Percentiles rank a stretch among this genome's conserved stretches.
These are phyloP conservation scores for Mycteria americana DNA, from an alignment of 2,797 vertebrate species.

Conservation along the genomic window DNA sequence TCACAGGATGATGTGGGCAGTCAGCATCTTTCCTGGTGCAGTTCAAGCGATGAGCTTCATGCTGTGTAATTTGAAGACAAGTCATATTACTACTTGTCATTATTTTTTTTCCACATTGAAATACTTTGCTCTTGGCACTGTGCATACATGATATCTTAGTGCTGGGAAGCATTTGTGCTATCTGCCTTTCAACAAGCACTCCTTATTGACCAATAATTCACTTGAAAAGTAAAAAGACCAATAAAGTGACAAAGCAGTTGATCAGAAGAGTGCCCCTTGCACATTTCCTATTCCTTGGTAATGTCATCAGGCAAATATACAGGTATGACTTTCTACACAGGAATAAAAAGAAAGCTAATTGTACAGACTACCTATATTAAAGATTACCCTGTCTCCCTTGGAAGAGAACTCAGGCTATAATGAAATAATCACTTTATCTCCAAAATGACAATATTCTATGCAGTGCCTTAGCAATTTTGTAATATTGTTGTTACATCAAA, in stretches of 20 bases:
- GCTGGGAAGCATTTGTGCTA: not conserved
- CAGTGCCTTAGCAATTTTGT: not conserved
- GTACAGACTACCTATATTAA: not conserved
- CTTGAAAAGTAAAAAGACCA: not conserved
- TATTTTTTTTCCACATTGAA: not conserved
- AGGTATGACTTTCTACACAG: not conserved
- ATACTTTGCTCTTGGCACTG: not conserved
- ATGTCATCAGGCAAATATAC: not conserved
- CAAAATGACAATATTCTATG: not conserved
- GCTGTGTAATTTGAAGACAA: constrained; percentile 22
- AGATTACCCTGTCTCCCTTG: not conserved
- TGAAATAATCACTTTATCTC: not conserved
- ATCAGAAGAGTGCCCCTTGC: not conserved
- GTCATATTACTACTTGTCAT: not conserved
- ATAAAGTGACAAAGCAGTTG: not conserved
- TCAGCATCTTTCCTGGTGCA: not conserved
- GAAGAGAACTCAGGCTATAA: not conserved
- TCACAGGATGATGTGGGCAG: not conserved
- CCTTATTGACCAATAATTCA: not conserved
- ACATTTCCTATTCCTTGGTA: not conserved
- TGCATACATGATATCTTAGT: not conserved
- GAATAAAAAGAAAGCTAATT: not conserved
- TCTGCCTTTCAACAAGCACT: not conserved
- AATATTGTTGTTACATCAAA: not conserved
- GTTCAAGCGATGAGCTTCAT: not conserved